A percentile compares a stretch with the other conserved stretches of the same genome.
Evolutionary conservation across 2,113 vertebrate genomes (phyloP).

Genomic region (Psittacara wagleri): DNA sequence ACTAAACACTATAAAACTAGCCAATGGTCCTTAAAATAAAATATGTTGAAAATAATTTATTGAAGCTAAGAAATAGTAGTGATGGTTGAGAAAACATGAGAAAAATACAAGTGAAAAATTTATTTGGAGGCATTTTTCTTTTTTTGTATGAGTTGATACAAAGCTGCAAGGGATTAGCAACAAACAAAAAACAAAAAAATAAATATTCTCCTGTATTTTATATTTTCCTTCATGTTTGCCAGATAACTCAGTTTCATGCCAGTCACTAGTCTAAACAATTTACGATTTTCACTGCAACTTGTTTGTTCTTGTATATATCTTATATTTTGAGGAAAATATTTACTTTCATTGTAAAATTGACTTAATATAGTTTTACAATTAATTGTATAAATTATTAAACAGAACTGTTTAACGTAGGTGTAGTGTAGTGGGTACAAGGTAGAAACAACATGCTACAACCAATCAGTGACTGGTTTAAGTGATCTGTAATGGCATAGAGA

Average conservation of each 20-base stretch:
- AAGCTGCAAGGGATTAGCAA: background rate
- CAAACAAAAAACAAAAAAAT: background rate
- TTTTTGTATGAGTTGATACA: background rate
- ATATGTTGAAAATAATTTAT: background rate
- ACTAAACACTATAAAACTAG: background rate
- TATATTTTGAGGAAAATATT: background rate
- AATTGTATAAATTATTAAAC: background rate
- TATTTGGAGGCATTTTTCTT: background rate
- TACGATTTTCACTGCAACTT: background rate
- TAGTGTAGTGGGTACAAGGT: background rate
- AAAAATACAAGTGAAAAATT: background rate
- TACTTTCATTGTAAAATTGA: background rate
- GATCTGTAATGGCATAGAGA: background rate
- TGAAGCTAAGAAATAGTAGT: background rate
- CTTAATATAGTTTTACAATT: background rate
- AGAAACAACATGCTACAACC: background rate
- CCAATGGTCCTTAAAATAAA: background rate
- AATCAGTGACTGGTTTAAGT: background rate
- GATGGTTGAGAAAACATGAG: background rate
- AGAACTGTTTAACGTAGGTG: background rate
- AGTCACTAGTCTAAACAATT: background rate
- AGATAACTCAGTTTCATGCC: background rate
- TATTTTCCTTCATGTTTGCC: background rate
- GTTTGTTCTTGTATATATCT: background rate
- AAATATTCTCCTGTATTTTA: background rate